Evolutionary conservation across 1,140 invertebrate species (phyloP), one percentile per base, ranked within the genome.

Genomic region (Drepana arcuata): DNA sequence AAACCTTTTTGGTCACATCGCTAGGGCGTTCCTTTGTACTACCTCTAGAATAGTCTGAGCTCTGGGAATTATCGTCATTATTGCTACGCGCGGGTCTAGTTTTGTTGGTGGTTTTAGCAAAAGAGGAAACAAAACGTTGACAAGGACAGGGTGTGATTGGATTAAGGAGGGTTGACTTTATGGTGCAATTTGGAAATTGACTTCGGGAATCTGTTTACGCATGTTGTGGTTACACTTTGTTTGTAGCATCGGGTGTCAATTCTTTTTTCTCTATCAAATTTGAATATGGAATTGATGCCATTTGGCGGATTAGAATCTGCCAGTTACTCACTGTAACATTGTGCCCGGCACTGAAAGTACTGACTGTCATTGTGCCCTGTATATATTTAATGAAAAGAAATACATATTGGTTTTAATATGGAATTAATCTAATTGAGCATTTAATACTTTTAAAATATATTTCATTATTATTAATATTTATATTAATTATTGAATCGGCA

Each of bases 141-240:
- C 72, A 78, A 69, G 69, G 56, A 55, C 59, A 47, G 68, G 69
- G 69, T 74, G 67, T 66, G 73, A 81, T 78, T 62, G 73, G 64
- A 78, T 81, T 77, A 81, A 63, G 71, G 70, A 71, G 77, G 77
- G 75, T 78, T 75, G 66, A 72, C 65, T 75, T 77, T 73, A 80
- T 70, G 60, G 62, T 74, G 66, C 77, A 73, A 75, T 82, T 82
- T 82, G 60, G 59, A 82, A 72, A 82, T 82, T 82, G 74, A 75
- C 70, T 79, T 63, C 41, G 37, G 65, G 51, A 71, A 77, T 81
- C 71, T 79, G 77, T 75, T 77, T 81, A 70, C 47, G 48, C 30
- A 46, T 46, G 41, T 48, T 70, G 62, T 41, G 64, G 64, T 70
- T 47, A 43, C 25, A 53, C 53, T 69, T 68, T 71, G 59, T 67